Evolutionary conservation across 2,113 vertebrate species (phyloP), one percentile per base, ranked within the genome.

Genomic region (Syngnathus typhle): DNA sequence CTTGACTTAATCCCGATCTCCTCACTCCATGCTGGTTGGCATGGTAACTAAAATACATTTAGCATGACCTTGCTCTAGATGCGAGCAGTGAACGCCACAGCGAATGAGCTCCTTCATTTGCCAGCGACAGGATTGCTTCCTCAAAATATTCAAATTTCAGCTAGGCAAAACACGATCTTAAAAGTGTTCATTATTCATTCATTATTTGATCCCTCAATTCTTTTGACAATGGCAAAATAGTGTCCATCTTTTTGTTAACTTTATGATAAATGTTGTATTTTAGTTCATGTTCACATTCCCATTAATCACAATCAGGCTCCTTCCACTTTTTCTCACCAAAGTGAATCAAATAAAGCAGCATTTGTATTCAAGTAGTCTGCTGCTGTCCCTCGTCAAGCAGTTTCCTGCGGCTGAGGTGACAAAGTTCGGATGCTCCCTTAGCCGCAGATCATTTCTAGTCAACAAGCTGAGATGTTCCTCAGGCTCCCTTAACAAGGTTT

Each of bases 401-500:
- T 71, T 56, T 81, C 77, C 74, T 56, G 75, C 71, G 12, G 61
- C 69, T 47, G 60, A 73, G 64, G 66, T 72, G 61, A 68, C 51
- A 69, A 49, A 71, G 78, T 65, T 81, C 81, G 81, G 60, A 51
- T 55, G 18, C 71, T 74, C 73, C 65, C 67, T 56, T 60, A 77
- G 70, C 78, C 75, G 55, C 69, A 64, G 73, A 82, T 68, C 76
- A 68, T 79, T 78, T 84, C 76, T 81, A 78, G 83, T 74, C 70
- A 78, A 60, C 79, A 75, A 81, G 84, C 70, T 81, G 84, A 79
- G 67, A 73, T 72, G 76, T 69, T 70, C 59, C 69, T 86, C 76
- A 79, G 69, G 81, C 76, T 88, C 86, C 86, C 88, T 83, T 87
- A 83, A 84, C 83, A 79, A 83, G 75, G 81, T 85, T 87, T 83